Conservation (phyloP, 2,797 vertebrate genomes). For the Malacoraja senta region DNA sequence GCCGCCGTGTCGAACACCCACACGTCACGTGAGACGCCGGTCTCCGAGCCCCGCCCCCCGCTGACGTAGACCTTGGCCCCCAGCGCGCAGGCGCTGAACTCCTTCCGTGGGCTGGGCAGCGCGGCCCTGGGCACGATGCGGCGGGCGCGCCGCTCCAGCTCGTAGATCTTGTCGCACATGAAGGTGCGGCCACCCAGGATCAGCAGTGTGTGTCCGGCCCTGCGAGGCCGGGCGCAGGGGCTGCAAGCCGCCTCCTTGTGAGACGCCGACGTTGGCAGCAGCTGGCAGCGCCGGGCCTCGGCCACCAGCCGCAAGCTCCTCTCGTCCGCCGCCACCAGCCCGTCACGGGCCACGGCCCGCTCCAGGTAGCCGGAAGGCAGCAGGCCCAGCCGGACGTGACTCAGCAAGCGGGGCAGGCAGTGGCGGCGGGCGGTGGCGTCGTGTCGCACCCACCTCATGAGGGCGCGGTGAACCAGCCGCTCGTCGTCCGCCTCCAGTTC, state of each 20-base stretch:
- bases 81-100: constrained; percentile 87
- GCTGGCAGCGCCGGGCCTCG: constrained; percentile 83
- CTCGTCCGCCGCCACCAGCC: constrained; percentile 74
- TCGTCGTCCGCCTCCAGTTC: constrained; percentile 90
- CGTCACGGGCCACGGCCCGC: constrained; percentile 75
- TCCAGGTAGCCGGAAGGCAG: constrained; percentile 77
- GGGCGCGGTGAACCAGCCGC: constrained; percentile 76
- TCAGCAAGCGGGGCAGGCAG: constrained; percentile 69
- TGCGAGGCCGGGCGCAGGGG: constrained; percentile 80
- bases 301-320: constrained; percentile 72
- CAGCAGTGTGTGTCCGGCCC: constrained; percentile 82
- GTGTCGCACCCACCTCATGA: constrained; percentile 80
- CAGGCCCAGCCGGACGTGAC: constrained; percentile 75
- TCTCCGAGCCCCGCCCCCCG: constrained; percentile 82
- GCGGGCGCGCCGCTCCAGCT: constrained; percentile 88
- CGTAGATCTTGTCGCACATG: constrained; percentile 95
- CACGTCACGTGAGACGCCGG: constrained; percentile 85
- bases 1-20: constrained; percentile 89
- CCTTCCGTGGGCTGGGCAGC: constrained; percentile 84
- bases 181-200: constrained; percentile 90
- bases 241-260: constrained; percentile 77
- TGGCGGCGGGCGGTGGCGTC: constrained; percentile 64
- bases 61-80: constrained; percentile 91
- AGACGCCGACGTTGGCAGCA: constrained; percentile 79
- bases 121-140: constrained; percentile 89